Percentiles rank a stretch among this genome's conserved stretches.
Conservation (phyloP, 2,888 invertebrate species). For the Isotomurus palustris region DNA sequence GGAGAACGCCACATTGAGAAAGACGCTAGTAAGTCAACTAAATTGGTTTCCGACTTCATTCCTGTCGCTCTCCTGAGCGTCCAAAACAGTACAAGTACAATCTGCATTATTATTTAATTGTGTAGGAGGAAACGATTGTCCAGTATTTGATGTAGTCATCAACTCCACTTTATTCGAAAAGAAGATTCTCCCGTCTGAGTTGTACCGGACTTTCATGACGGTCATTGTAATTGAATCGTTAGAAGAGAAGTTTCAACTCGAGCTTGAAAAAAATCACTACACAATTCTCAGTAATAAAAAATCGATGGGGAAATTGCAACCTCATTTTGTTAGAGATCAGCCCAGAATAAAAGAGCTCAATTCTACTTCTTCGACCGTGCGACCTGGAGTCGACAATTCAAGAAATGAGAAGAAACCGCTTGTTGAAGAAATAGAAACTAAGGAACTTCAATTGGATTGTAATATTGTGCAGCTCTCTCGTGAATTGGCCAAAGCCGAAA, state of each 20-base stretch:
- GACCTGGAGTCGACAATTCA: background rate
- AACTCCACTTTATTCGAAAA: constrained; percentile 50
- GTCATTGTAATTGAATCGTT: constrained; percentile 52
- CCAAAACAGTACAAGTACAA: too few species aligned
- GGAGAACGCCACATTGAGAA: constrained; percentile 53
- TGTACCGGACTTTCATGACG: constrained; percentile 52
- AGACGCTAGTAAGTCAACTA: constrained; percentile 51
- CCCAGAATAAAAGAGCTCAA: constrained; percentile 38
- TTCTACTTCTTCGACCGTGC: background rate
- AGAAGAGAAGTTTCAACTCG: constrained; percentile 51
- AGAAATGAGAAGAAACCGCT: constrained; percentile 10
- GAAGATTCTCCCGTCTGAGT: constrained; percentile 49
- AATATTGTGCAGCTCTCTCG: constrained; percentile 28
- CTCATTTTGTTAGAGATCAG: constrained; percentile 41
- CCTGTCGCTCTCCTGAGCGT: background rate
- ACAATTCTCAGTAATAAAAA: constrained; percentile 35
- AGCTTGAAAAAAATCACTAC: constrained; percentile 49
- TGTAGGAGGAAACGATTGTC: constrained; percentile 51
- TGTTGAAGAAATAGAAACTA: constrained; percentile 31
- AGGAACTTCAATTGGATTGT: constrained; percentile 33
- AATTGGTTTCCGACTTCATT: too few species aligned
- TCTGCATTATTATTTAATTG: constrained; percentile 6
- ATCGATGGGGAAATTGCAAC: constrained; percentile 40
- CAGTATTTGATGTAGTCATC: constrained; percentile 53
- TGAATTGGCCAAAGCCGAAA: constrained; percentile 36